Evolutionary conservation across 2,888 invertebrate species (phyloP), one percentile per base, ranked within the genome.

Genomic region (Parnassius apollo): DNA sequence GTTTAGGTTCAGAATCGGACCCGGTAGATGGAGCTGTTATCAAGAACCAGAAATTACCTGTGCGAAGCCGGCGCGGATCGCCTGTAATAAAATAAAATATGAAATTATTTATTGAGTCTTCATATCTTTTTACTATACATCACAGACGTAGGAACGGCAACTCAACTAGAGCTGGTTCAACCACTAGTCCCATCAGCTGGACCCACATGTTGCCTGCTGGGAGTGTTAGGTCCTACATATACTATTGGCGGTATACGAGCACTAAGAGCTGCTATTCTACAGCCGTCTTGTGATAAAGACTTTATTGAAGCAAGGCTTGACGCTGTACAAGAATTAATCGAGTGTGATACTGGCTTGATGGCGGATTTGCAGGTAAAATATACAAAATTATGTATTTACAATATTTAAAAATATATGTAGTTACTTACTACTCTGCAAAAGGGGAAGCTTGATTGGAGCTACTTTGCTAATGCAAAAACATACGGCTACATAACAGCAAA

Each of bases 61-160:
- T 25, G 25, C 2, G 25, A 25, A 25, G 3, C 2, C 25, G 25
- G 3, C 0, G 25, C 25, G 25, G 25, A 25, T 25, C 0, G 3
- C 25, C 7, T 7, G 3, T 25, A 25, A 25, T 25, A 25, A 25
- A 25, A 25, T 25, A 25, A 25, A 25, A 25, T 25, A 4, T 25
- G 25, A 25, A 25, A 25, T 25, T 25, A 25, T 25, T 25, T 25
- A 25, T 46, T 9, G 12, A 7, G n/a, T 46, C 8, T 46, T 11
- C 2, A 11, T 46, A 4, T 7, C 3, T 46, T 46, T 18, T 12
- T 10, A 11, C 7, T 46, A 46, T n/a, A 11, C n/a, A 9, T 13
- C 12, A 42, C 73, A 97, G 98, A 98, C 91, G 93, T 95, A 57
- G 94, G 94, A n/a, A 97, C 97, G 51, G 95, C 96, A 11, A 94